Evolutionary conservation across 2,113 vertebrate genomes (phyloP).

Genomic region (Nothoprocta pentlandii): DNA sequence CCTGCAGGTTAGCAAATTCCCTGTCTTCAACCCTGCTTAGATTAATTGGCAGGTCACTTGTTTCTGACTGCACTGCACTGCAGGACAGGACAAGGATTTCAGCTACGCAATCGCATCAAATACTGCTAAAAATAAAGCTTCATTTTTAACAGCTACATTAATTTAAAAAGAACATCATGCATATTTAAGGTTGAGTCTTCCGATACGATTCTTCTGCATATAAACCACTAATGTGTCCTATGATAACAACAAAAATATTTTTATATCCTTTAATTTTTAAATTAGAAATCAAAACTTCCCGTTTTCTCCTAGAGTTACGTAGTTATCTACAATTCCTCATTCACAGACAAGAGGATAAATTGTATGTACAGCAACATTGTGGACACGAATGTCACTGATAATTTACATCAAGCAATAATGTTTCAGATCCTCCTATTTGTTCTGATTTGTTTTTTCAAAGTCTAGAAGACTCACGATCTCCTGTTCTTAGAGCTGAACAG

Average conservation of each 20-base stretch:
- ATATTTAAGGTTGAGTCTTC: not conserved
- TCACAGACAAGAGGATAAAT: not conserved
- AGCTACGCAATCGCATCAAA: not conserved
- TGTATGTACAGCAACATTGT: not conserved
- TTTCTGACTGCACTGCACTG: not conserved
- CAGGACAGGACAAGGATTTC: not conserved
- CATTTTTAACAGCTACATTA: not conserved
- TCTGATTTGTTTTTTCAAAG: not conserved
- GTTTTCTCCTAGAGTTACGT: not conserved
- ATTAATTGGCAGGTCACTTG: conserved; percentile 47
- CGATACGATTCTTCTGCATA: not conserved
- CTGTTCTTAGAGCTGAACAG: not conserved
- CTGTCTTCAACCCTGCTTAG: conserved; percentile 22
- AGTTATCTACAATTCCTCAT: not conserved
- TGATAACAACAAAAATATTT: not conserved
- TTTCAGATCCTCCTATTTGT: not conserved
- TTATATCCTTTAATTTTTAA: not conserved
- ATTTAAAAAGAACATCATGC: not conserved
- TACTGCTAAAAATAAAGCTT: not conserved
- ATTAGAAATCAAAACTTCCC: not conserved
- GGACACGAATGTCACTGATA: not conserved
- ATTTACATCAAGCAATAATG: not conserved
- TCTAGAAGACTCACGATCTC: not conserved
- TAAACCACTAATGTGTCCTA: not conserved
- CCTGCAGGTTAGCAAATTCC: conserved; percentile 24